phyloP scores from a whole-genome alignment of 1,140 invertebrate genomes.

The Holcopasites calliopsidis region DNA sequence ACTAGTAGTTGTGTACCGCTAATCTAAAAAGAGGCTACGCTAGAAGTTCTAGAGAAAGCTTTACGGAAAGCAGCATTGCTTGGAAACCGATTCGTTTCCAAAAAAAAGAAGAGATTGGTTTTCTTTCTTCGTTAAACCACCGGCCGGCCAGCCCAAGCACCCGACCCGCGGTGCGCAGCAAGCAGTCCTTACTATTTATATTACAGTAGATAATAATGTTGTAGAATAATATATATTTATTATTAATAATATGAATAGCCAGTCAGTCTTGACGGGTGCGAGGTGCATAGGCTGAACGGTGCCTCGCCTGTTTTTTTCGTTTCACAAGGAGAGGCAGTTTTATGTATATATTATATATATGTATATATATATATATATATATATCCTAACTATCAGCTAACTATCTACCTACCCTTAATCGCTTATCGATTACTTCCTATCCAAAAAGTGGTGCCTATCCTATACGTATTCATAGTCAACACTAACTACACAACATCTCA shows the following conservation, averaged over 20 bases:
- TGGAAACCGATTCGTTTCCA: slow-evolving; percentile 62
- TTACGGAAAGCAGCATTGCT: slow-evolving; percentile 73
- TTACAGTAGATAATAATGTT: slow-evolving; percentile 73
- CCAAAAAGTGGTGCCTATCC: slow-evolving; percentile 68
- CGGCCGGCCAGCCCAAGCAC: slow-evolving; percentile 74
- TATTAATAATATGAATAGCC: slow-evolving; percentile 73
- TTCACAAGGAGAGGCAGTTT: slow-evolving; percentile 58
- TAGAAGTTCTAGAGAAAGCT: slow-evolving; percentile 73
- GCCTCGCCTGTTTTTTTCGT: slow-evolving; percentile 45
- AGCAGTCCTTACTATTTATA: slow-evolving; percentile 74
- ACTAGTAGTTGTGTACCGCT: slow-evolving; percentile 58
- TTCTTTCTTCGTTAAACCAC: slow-evolving; percentile 45
- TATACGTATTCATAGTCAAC: slow-evolving; percentile 70
- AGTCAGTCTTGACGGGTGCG: slow-evolving; percentile 76
- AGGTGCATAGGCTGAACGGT: slow-evolving; percentile 74
- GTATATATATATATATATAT: slow-evolving; percentile 32
- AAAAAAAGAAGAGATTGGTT: slow-evolving; percentile 47
- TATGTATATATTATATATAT: slow-evolving; percentile 64
- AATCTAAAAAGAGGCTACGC: slow-evolving; percentile 68
- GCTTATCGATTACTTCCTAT: slow-evolving; percentile 67
- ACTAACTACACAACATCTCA: slow-evolving; percentile 67
- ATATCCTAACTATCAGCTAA: slow-evolving; percentile 69
- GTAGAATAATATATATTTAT: slow-evolving; percentile 70
- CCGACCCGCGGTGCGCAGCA: slow-evolving; percentile 75
- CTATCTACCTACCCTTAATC: slow-evolving; percentile 66